Evolutionary conservation across 2,888 invertebrate genomes (phyloP).

Genomic region (Drosophila affinis): DNA sequence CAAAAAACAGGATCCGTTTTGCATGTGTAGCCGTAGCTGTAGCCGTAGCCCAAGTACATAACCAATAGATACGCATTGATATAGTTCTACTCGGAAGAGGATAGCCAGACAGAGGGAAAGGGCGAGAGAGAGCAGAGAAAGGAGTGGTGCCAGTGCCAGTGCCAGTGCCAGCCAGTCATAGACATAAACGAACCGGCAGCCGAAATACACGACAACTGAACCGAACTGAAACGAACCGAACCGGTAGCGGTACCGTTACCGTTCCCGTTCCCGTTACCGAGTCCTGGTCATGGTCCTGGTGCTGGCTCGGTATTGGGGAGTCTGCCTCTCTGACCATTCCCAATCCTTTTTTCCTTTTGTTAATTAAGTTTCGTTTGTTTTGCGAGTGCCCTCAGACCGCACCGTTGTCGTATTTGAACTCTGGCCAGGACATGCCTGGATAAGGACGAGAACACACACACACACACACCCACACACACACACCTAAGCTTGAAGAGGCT

Average conservation of each 20-base stretch:
- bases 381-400: slow-evolving; percentile 55
- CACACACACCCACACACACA: not conserved
- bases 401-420: slow-evolving; percentile 48
- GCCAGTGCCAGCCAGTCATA: slow-evolving; percentile 1
- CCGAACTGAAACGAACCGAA: slow-evolving; percentile 2
- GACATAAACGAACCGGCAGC: slow-evolving; percentile 12
- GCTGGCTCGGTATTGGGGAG: not conserved
- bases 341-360: slow-evolving; percentile 63
- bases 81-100: slow-evolving; percentile 49
- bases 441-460: slow-evolving; percentile 18
- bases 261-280: not conserved
- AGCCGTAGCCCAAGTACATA: slow-evolving; percentile 29
- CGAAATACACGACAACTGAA: slow-evolving; percentile 22
- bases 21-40: slow-evolving; percentile 13
- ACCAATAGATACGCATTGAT: slow-evolving; percentile 78
- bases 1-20: slow-evolving; percentile 9
- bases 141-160: not conserved
- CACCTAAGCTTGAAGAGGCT: not conserved
- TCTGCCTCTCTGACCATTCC: not conserved
- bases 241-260: not conserved
- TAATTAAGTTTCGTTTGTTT: slow-evolving; percentile 81
- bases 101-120: slow-evolving; percentile 33
- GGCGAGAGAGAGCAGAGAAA: slow-evolving; percentile 1
- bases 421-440: slow-evolving; percentile 45
- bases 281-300: slow-evolving; percentile 8